Evolutionary conservation across 64 coral and sea anemone genomes (phyloP).

Genomic region (Porites australiensis): DNA sequence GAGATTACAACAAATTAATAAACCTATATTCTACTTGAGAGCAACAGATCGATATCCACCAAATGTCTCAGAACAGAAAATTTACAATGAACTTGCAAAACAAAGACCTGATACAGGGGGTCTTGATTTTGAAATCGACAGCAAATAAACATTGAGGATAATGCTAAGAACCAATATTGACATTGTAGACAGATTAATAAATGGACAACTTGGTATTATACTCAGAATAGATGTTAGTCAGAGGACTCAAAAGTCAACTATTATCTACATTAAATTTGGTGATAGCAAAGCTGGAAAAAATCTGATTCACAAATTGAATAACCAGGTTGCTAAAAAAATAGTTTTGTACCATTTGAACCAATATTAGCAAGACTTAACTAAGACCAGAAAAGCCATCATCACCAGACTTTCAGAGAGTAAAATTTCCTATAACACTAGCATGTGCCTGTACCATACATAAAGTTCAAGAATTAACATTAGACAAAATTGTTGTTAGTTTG

Average conservation of each 20-base stretch:
- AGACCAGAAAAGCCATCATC: conserved; percentile 51
- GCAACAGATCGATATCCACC: conserved; percentile 54
- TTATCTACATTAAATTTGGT: too few relatives aligned
- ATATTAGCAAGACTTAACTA: conserved; percentile 51
- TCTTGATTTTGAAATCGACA: conserved; percentile 42
- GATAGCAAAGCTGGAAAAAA: not conserved
- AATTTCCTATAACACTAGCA: conserved; percentile 51
- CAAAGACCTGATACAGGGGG: conserved; percentile 40
- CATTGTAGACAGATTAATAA: conserved; percentile 47
- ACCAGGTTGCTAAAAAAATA: conserved; percentile 49
- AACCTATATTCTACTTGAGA: conserved; percentile 5
- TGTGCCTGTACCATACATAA: conserved; percentile 65
- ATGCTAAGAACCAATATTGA: conserved; percentile 48
- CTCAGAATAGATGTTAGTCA: too few relatives aligned
- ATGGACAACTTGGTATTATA: conserved; percentile 52
- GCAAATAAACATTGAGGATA: conserved; percentile 44
- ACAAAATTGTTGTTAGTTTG: conserved; percentile 41
- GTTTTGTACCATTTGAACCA: conserved; percentile 32
- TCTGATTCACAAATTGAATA: conserved; percentile 43
- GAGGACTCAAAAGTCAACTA: too few relatives aligned
- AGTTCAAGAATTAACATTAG: conserved; percentile 41
- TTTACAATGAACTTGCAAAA: conserved; percentile 53
- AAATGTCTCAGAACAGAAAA: conserved; percentile 39
- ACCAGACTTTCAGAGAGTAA: conserved; percentile 24
- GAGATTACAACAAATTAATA: conserved; percentile 42